Evolutionary conservation across 2,797 vertebrate genomes (phyloP), one percentile per base, ranked within the genome.

Genomic region (Oreochromis grahami): DNA sequence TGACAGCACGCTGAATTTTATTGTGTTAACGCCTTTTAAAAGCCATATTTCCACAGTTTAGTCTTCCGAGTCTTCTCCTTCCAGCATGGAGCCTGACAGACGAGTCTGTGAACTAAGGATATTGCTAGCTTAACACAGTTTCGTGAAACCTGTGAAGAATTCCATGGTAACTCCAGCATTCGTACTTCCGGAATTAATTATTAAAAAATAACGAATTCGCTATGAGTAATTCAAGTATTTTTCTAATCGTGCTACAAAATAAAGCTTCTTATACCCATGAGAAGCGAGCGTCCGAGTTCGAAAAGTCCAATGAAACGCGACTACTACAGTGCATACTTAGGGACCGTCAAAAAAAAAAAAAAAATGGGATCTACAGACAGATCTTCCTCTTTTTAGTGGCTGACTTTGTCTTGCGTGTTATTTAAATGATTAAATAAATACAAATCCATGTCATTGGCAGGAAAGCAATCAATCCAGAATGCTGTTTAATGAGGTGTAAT

Each of bases 331-430:
- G 4, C 0, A 3, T 4, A 2, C 3, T 21, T n/a, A 81, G 84
- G 89, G 85, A 86, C 58, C 78, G 86, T 87, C 78, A 3, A 1
- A 19, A 15, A 76, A n/a, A n/a, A 36, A 36, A 38, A 9, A 8
- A 60, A 8, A 60, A n/a, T 1, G 4, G 34, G 11, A 63, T 38
- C 34, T 63, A 38, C 58, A 63, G 3, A 63, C 34, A 63, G 6
- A 63, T 8, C 19, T 5, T 45, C 29, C 15, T 48, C 24, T 48
- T 74, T 70, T 50, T n/a, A 70, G 13, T 26, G 38, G 8, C 21
- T 43, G 38, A 9, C 63, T 26, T 68, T 68, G 63, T 68, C 60
- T 65, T 65, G 6, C 7, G 7, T 65, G 36, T 41, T 21, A 21
- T 21, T 65, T 38, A 21, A 65, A 41, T 21, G 7, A 48, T 48